Conservation (phyloP, 2,888 invertebrate species). For the Dynastes maya region DNA sequence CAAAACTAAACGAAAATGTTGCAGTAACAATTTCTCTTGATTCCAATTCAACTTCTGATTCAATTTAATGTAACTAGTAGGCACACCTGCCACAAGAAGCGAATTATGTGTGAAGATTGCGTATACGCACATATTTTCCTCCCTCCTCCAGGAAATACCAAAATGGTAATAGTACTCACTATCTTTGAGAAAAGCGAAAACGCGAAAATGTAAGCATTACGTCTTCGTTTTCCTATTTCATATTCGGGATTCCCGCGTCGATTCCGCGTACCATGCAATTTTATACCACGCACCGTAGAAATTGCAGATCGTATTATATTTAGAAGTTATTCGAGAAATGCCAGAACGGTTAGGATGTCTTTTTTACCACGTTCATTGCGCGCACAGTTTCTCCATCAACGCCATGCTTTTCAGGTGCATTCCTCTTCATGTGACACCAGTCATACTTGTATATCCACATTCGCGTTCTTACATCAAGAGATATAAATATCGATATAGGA, state of each 20-base stretch:
- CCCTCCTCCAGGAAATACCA: too few species aligned
- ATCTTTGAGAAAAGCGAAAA: background rate
- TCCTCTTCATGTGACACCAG: constrained; percentile 39
- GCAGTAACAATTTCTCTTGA: too few species aligned
- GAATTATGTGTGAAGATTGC: too few species aligned
- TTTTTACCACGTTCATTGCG: constrained; percentile 36
- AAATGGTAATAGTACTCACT: too few species aligned
- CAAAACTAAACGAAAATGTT: too few species aligned
- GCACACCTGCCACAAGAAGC: too few species aligned
- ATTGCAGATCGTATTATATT: constrained; percentile 42
- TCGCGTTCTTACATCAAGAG: constrained; percentile 15
- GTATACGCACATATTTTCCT: too few species aligned
- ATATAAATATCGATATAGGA: constrained; percentile 36
- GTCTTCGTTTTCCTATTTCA: constrained; percentile 23
- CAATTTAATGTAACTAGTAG: too few species aligned
- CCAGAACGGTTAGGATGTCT: constrained; percentile 35
- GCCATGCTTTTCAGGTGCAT: constrained; percentile 42
- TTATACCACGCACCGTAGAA: constrained; percentile 15
- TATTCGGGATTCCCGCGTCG: constrained; percentile 21
- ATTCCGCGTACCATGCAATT: constrained; percentile 28
- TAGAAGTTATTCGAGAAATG: constrained; percentile 46
- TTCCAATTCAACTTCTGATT: too few species aligned
- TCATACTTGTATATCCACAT: constrained; percentile 38
- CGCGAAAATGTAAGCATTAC: background rate
- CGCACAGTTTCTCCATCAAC: constrained; percentile 45